Base-by-base conservation (phyloP, 2,797 vertebrate genomes). In the Calcarius lapponicus region DNA sequence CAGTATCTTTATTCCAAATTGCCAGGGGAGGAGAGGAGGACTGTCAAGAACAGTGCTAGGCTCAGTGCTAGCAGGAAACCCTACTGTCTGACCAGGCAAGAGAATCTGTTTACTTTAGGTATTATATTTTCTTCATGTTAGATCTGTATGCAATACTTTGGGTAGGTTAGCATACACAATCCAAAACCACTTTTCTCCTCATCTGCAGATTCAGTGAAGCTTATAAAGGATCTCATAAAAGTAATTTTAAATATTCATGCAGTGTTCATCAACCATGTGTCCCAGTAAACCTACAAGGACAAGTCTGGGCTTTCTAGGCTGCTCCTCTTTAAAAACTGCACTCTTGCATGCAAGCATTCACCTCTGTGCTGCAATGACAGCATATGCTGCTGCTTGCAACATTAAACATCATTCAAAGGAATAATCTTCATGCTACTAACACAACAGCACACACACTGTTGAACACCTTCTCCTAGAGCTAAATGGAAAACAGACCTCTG, bases 241-340 rank as follows among this genome's bases (percentile, higher is more conserved):
- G 62, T 71, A 58, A 86, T 76, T 90, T 97, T 71, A 95, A 96
- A 96, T 94, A 96, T 96, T 94, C 71, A 95, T 91, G 64, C 36
- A 42, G 48, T 24, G 29, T 38, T 84, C 84, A 80, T 92, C 69
- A 93, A 76, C 69, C 43, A 20, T 58, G 73, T 32, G 38, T 91
- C 61, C 51, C 86, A 92, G 67, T 76, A 95, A 95, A 94, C 58
- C 72, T 72, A 71, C 61, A 91, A 94, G 81, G 84, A 94, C 79
- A 95, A 93, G 42, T 81, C 6, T 53, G 38, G 73, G 42, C 82
- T 93, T 93, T 75, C 86, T 58, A 85, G 62, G 91, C 79, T 88
- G 58, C 48, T 94, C 48, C n/a, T 91, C 36, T 74, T 82, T 51
- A 90, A 79, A 94, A 95, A 53, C 8, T 92, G 72, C 31, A 36